Evolutionary conservation across 2,797 vertebrate species (phyloP).

Genomic region (Allobates femoralis): DNA sequence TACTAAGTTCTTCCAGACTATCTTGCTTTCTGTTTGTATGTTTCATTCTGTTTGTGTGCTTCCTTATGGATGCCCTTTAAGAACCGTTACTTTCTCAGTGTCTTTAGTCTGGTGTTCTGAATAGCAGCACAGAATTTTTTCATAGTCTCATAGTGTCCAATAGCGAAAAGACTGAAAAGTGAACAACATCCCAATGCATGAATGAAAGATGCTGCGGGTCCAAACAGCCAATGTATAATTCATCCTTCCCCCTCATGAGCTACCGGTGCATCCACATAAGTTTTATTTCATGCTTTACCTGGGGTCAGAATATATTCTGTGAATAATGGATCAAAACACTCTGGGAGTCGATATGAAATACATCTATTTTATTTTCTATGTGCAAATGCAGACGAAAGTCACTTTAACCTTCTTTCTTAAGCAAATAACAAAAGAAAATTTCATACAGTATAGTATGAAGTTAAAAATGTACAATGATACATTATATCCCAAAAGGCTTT

Average conservation of each 20-base stretch:
- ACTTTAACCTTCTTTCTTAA: slow-evolving; percentile 2
- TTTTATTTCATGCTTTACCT: slow-evolving; percentile 43
- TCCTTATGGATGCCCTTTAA: not conserved
- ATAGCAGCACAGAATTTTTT: not conserved
- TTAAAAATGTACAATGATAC: not conserved
- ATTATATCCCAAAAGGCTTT: slow-evolving; percentile 36
- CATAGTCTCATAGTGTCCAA: not conserved
- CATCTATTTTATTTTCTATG: slow-evolving; percentile 25
- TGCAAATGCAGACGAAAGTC: slow-evolving; percentile 28
- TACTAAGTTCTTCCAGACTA: not conserved
- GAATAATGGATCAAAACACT: slow-evolving; percentile 58
- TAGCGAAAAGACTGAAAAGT: slow-evolving; percentile 8
- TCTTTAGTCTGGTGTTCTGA: not conserved
- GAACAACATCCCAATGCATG: slow-evolving; percentile 49
- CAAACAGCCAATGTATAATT: slow-evolving; percentile 47
- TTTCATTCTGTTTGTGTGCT: not conserved
- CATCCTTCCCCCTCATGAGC: slow-evolving; percentile 26
- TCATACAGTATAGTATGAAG: not conserved
- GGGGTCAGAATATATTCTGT: slow-evolving; percentile 26
- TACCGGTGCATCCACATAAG: slow-evolving; percentile 14
- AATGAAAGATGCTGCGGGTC: slow-evolving; percentile 52
- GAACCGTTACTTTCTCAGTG: not conserved
- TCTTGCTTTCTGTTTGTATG: not conserved
- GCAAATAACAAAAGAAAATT: slow-evolving; percentile 29
- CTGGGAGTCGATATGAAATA: slow-evolving; percentile 12